Percentiles rank a stretch among this genome's conserved stretches.
These are phyloP conservation scores for Drosophila antonietae DNA, from an alignment of 2,888 invertebrate species.

Conservation along the genomic window DNA sequence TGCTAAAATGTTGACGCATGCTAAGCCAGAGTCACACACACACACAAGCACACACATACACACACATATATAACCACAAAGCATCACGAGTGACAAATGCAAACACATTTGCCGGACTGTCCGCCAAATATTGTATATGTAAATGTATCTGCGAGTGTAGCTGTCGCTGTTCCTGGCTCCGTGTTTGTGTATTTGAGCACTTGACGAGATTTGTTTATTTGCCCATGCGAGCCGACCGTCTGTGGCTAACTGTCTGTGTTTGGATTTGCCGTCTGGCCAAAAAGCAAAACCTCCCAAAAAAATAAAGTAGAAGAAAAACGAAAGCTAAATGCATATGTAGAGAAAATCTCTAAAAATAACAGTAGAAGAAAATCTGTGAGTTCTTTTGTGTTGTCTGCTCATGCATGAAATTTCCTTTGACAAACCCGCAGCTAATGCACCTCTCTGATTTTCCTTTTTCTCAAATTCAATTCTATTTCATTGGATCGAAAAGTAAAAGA, in stretches of 20 bases:
- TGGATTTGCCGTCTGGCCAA: constrained; percentile 72
- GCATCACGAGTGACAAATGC: constrained; percentile 72
- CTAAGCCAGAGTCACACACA: constrained; percentile 53
- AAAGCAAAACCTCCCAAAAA: constrained; percentile 33
- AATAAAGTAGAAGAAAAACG: constrained; percentile 25
- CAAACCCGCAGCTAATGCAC: constrained; percentile 45
- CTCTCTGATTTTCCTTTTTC: neutral
- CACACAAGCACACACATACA: constrained; percentile 2
- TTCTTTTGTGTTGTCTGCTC: constrained; percentile 43
- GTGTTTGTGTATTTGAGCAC: constrained; percentile 52
- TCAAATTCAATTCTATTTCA: neutral
- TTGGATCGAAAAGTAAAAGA: neutral
- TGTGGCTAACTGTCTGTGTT: constrained; percentile 72
- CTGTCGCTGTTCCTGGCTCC: constrained; percentile 13
- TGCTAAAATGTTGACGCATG: constrained; percentile 75
- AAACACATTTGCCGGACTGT: constrained; percentile 71
- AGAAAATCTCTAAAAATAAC: constrained; percentile 53
- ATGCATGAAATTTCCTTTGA: constrained; percentile 20
- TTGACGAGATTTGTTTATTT: constrained; percentile 79
- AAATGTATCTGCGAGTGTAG: constrained; percentile 31
- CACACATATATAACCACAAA: constrained; percentile 46
- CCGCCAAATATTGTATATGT: constrained; percentile 52
- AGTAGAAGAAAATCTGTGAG: constrained; percentile 50
- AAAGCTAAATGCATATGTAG: constrained; percentile 28
- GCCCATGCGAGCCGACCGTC: constrained; percentile 72